These are phyloP conservation scores for Laupala kohalensis DNA, from an alignment of 1,140 invertebrate species.

Conservation along the genomic window DNA sequence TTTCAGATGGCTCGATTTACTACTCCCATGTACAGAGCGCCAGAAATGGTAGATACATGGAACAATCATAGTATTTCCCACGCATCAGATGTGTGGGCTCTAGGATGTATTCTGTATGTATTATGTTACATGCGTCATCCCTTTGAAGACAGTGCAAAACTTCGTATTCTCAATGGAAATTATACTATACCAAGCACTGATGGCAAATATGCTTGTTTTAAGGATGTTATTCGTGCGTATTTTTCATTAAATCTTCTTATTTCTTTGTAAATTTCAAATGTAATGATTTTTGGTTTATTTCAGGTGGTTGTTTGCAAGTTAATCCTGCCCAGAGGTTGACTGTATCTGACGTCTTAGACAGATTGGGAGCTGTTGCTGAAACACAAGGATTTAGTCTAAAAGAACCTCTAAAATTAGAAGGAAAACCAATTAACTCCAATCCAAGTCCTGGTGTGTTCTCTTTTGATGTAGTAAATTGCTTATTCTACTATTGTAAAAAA, in stretches of 20 bases:
- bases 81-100: conserved; percentile 87
- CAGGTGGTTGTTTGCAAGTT: conserved; percentile 68
- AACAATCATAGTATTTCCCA: conserved; percentile 85
- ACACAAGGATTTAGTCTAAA: conserved; percentile 64
- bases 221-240: conserved; percentile 77
- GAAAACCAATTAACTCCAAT: conserved; percentile 38
- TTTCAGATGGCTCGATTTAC: conserved; percentile 53
- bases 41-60: conserved; percentile 97
- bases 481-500: too few species aligned
- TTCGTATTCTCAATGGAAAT: conserved; percentile 93
- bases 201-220: conserved; percentile 66
- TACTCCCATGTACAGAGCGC: conserved; percentile 81
- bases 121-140: conserved; percentile 91
- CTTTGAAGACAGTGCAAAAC: conserved; percentile 91
- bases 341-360: conserved; percentile 65
- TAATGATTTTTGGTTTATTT: conserved; percentile 12
- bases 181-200: conserved; percentile 72
- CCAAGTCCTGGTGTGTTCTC: conserved; percentile 9
- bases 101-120: conserved; percentile 89
- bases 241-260: not conserved
- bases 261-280: not conserved
- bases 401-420: conserved; percentile 53
- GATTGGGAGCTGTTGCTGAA: conserved; percentile 75
- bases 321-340: conserved; percentile 66
- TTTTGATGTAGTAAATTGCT: too few species aligned